Evolutionary conservation across 2,888 invertebrate species (phyloP).

Genomic region (Maniola hyperantus): DNA sequence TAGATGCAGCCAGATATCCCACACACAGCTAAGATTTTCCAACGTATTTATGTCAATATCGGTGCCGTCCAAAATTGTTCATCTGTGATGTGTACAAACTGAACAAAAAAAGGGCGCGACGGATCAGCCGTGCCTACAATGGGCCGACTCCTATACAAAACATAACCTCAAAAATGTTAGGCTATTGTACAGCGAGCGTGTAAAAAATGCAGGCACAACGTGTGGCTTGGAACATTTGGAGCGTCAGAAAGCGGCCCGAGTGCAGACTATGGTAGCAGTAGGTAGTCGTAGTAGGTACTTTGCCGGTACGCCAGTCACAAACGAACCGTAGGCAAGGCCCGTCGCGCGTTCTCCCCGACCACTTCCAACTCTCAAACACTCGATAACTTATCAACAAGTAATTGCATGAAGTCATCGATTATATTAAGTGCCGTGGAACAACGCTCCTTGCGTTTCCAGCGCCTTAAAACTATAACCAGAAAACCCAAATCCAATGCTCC

Average conservation of each 20-base stretch:
- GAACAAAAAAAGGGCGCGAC: constrained; percentile 26
- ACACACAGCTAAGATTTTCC: background rate
- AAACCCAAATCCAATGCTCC: constrained; percentile 37
- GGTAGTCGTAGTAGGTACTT: background rate
- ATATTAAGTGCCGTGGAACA: constrained; percentile 59
- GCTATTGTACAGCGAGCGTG: constrained; percentile 57
- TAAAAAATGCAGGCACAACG: constrained; percentile 72
- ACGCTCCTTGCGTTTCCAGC: constrained; percentile 29
- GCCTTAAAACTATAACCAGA: background rate
- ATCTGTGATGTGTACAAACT: background rate
- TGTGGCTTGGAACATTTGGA: constrained; percentile 45
- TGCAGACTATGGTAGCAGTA: constrained; percentile 27
- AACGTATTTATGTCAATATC: background rate
- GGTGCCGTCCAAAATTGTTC: background rate
- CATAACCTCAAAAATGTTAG: constrained; percentile 74
- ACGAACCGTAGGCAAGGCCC: constrained; percentile 58
- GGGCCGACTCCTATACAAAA: constrained; percentile 51
- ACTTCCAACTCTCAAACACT: constrained; percentile 44
- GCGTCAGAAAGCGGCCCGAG: constrained; percentile 40
- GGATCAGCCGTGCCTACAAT: constrained; percentile 28
- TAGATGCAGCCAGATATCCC: background rate
- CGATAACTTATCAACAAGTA: constrained; percentile 78
- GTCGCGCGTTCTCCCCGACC: constrained; percentile 55
- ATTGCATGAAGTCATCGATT: constrained; percentile 80
- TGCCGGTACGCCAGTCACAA: constrained; percentile 57